Base-by-base conservation (phyloP, 2,113 vertebrate genomes). In the Cheilinus undulatus region DNA sequence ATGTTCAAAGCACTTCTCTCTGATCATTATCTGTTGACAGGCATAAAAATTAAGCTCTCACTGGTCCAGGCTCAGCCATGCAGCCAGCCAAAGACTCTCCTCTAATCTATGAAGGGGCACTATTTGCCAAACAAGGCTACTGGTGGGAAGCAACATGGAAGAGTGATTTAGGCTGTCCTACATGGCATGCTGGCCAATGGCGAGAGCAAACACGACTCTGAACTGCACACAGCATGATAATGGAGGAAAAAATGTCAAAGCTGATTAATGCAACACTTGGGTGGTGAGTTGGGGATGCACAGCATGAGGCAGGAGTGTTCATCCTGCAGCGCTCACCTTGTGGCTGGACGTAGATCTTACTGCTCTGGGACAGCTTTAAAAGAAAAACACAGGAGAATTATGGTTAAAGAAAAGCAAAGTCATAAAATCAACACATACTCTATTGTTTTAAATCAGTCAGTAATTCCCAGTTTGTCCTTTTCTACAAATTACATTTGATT, bases 281-380 rank as follows among this genome's bases (percentile, higher is more conserved):
- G 73, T 58, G 14, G 70, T 6, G 51, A 71, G 42, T 77, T 69
- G 78, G 46, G 56, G 73, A 80, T 54, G 56, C 70, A 71, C 50
- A 60, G 60, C 27, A 58, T 70, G 57, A 54, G 53, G 27, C 13
- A 7, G 67, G 58, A 56, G 81, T 66, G 40, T 66, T 72, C 57
- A 74, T 82, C 68, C 61, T 65, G 57, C 24, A 51, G 62, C 51
- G 56, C 93, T 95, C 89, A 99, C 97, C 97, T 97, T 99, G 97
- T 50, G 93, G 92, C 61, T 98, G 97, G 17, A 99, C 92, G 17
- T 90, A 86, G 48, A 98, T 96, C 92, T 97, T 96, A 65, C 78
- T 91, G 83, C 87, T 90, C 15, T 93, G 93, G 36, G 93, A 93
- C 1, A 94, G 94, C 98, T 99, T 88, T 32, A 88, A 36, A 90